Percentiles rank a stretch among this genome's conserved stretches.
Conservation (phyloP, 2,797 vertebrate genomes). For the Sus cebifrons region DNA sequence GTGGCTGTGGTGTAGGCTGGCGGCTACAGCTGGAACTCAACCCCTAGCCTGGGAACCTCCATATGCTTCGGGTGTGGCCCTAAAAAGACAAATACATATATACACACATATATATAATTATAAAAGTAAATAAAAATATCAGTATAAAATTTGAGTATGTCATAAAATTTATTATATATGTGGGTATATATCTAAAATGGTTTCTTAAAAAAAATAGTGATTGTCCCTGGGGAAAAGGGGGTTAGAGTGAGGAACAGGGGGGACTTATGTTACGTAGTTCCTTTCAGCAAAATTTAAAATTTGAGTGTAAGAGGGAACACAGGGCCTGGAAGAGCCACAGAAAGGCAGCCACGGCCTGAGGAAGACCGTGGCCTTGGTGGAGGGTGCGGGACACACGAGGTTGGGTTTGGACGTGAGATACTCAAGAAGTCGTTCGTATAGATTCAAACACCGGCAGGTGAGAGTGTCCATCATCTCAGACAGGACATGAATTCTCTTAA, state of each 20-base stretch:
- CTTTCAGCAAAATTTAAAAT: neutral
- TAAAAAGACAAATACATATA: too few relatives aligned
- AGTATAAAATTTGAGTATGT: neutral
- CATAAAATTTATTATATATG: conserved; percentile 24
- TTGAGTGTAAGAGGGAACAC: rapidly evolving
- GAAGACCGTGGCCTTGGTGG: too few relatives aligned
- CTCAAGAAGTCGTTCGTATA: neutral
- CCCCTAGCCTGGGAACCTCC: too few relatives aligned
- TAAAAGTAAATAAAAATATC: neutral
- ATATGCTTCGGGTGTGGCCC: too few relatives aligned
- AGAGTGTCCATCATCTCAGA: neutral
- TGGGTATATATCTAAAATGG: neutral
- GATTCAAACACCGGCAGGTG: neutral
- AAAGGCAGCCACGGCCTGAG: neutral
- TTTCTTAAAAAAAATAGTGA: neutral
- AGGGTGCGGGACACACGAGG: neutral
- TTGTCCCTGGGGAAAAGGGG: neutral
- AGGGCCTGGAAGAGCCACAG: neutral
- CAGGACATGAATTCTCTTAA: conserved; percentile 36
- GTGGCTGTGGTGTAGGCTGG: too few relatives aligned
- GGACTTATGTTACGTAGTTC: neutral
- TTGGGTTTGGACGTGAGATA: neutral
- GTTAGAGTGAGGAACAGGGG: neutral
- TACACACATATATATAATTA: too few relatives aligned
- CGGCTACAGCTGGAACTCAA: too few relatives aligned